phyloP scores from a whole-genome alignment of 2,113 vertebrate genomes.

The Ancistrus triradiatus region DNA sequence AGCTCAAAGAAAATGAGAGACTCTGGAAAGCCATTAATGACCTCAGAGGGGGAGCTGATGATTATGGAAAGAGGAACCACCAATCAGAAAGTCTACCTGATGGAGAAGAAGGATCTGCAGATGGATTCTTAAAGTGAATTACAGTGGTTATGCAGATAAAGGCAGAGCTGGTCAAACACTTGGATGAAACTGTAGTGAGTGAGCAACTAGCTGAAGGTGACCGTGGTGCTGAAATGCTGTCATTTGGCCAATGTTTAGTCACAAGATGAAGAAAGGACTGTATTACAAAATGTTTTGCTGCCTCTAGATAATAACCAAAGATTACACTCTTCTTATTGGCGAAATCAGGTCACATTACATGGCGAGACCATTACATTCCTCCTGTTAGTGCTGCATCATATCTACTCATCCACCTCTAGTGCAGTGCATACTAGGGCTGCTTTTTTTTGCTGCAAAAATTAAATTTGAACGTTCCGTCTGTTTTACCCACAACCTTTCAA shows the following conservation, averaged over 20 bases:
- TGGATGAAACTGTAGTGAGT: not conserved
- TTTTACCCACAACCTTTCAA: too few relatives aligned
- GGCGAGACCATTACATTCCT: conserved; percentile 26
- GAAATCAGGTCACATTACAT: conserved; percentile 1
- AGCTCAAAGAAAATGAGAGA: conserved; percentile 66
- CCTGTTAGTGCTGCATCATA: conserved; percentile 9
- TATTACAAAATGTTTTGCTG: conserved; percentile 7
- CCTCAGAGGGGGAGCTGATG: conserved; percentile 32
- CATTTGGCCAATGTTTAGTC: not conserved
- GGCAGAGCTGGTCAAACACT: not conserved
- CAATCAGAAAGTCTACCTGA: conserved; percentile 28
- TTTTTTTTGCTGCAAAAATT: too few relatives aligned
- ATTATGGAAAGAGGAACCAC: conserved; percentile 49
- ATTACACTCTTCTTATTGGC: not conserved
- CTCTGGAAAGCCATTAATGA: conserved; percentile 64
- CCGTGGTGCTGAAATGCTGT: not conserved
- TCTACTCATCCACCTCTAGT: not conserved
- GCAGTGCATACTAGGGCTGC: too few relatives aligned
- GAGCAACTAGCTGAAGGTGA: not conserved
- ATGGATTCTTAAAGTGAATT: not conserved
- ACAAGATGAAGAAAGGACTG: not conserved
- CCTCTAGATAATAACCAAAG: conserved; percentile 9
- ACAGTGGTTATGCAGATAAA: not conserved
- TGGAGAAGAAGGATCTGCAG: conserved; percentile 28
- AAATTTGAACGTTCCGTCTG: too few relatives aligned